Conservation (phyloP, 2,888 invertebrate genomes). For the Gastrophysa polygoni region DNA sequence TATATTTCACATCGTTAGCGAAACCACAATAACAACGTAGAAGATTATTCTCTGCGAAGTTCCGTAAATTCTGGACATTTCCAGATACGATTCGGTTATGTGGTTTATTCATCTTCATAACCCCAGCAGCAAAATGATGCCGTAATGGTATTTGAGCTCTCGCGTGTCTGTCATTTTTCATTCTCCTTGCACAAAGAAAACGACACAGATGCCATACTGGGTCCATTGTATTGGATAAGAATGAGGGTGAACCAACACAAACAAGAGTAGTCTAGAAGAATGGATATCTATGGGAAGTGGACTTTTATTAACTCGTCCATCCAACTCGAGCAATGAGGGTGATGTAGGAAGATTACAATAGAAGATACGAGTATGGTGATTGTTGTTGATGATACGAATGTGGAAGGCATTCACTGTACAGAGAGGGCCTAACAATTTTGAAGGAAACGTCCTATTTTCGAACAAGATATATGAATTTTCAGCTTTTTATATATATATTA, state of each 20-base stretch:
- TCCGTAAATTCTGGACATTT: slow-evolving; percentile 10
- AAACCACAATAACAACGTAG: no score
- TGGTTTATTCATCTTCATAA: slow-evolving; percentile 28
- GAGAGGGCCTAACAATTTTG: no score
- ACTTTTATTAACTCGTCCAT: neutral
- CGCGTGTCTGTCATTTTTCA: slow-evolving; percentile 32
- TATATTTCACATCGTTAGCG: no score
- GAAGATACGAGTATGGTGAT: neutral
- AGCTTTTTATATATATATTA: no score
- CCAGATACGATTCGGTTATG: slow-evolving; percentile 29
- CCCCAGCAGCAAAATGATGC: slow-evolving; percentile 24
- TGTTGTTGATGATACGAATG: neutral
- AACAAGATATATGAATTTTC: no score
- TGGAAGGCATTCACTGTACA: no score
- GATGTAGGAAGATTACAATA: neutral
- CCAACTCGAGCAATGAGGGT: neutral
- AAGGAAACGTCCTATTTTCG: no score
- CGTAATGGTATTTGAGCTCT: slow-evolving; percentile 31
- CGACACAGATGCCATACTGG: slow-evolving; percentile 10
- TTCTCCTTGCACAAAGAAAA: slow-evolving; percentile 18
- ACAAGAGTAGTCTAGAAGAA: neutral
- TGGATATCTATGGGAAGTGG: neutral
- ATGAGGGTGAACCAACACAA: slow-evolving; percentile 1
- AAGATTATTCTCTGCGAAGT: no score
- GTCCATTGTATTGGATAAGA: slow-evolving; percentile 6